Conservation (phyloP, 1,140 invertebrate genomes). For the Drosophila littoralis region DNA sequence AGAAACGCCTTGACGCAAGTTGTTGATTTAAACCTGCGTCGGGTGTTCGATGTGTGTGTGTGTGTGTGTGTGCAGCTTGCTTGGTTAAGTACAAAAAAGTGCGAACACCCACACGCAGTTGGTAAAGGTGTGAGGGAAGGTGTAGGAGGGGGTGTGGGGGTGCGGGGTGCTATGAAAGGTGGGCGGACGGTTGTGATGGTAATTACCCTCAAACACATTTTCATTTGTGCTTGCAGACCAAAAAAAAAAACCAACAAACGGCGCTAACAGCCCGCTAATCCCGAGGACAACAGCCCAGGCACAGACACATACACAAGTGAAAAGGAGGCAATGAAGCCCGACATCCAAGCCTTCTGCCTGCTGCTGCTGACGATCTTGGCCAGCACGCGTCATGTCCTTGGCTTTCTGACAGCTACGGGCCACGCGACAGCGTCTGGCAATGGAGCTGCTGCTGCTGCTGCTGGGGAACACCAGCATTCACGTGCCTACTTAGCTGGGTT, state of each 20-base stretch:
- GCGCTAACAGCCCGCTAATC: slow-evolving; percentile 55
- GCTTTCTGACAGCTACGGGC: slow-evolving; percentile 50
- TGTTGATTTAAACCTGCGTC: slow-evolving; percentile 40
- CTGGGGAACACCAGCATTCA: slow-evolving; percentile 22
- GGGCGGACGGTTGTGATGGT: slow-evolving; percentile 60
- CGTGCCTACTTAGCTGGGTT: not conserved
- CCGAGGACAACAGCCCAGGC: slow-evolving; percentile 51
- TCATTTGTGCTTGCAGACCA: slow-evolving; percentile 31
- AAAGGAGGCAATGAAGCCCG: slow-evolving; percentile 52
- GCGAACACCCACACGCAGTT: slow-evolving; percentile 48
- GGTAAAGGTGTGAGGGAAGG: not conserved
- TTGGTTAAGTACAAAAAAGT: slow-evolving; percentile 64
- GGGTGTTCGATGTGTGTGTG: slow-evolving; percentile 6
- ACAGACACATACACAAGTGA: slow-evolving; percentile 17
- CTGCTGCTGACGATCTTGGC: slow-evolving; percentile 69
- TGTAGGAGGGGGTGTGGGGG: not conserved
- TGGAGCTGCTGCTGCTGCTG: slow-evolving; percentile 12
- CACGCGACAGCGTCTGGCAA: slow-evolving; percentile 15
- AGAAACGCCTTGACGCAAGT: slow-evolving; percentile 18
- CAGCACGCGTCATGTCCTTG: slow-evolving; percentile 65
- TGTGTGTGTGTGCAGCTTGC: slow-evolving; percentile 7
- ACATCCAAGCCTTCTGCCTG: slow-evolving; percentile 65
- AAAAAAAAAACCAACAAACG: slow-evolving; percentile 9
- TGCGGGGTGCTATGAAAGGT: not conserved
- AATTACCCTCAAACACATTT: slow-evolving; percentile 67